Evolutionary conservation across 2,113 vertebrate species (phyloP).

Genomic region (Epinephelus lanceolatus): DNA sequence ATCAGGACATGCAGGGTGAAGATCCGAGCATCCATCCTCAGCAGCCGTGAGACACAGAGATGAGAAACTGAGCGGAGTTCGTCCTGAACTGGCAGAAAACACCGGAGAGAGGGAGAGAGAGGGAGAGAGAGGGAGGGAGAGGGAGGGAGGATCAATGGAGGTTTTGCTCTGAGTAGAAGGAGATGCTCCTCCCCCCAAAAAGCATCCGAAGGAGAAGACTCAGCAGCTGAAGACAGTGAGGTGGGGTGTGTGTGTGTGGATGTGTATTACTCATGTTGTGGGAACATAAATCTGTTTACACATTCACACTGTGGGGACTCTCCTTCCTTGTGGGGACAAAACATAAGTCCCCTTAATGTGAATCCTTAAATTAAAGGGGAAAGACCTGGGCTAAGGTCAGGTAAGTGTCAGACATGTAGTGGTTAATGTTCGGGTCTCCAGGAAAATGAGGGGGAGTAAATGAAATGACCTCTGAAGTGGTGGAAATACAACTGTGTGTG

Average conservation of each 20-base stretch:
- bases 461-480: no score
- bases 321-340: background rate
- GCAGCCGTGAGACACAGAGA: constrained; percentile 5
- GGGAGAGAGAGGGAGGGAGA: no score
- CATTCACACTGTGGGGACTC: no score
- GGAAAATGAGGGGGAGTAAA: no score
- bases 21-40: constrained; percentile 58
- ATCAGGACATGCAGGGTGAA: constrained; percentile 55
- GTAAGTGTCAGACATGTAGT: no score
- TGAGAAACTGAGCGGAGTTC: constrained; percentile 1
- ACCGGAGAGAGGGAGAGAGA: background rate
- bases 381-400: no score
- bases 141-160: background rate
- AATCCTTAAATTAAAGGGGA: no score
- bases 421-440: no score
- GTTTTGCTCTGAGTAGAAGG: background rate
- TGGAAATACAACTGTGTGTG: background rate
- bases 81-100: constrained; percentile 18
- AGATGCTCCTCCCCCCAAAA: constrained; percentile 39
- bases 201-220: constrained; percentile 21
- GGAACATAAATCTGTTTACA: no score
- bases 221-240: background rate
- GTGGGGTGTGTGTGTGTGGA: no score
- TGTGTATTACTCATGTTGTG: no score
- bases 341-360: no score